Conservation (phyloP, 1,140 invertebrate species). For the Drosophila micromelanica region DNA sequence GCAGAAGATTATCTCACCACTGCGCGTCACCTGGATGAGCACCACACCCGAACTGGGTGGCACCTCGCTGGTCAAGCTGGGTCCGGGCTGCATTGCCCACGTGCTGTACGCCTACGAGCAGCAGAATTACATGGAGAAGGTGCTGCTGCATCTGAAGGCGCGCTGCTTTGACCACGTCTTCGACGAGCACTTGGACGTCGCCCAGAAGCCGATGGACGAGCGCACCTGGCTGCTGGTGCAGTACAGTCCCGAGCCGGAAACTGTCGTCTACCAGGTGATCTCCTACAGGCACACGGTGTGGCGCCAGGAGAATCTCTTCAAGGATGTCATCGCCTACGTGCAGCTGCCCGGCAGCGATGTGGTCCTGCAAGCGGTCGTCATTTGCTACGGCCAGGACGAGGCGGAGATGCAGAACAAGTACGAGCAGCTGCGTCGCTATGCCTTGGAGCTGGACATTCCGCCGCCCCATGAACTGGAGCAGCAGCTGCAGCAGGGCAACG, state of each 20-base stretch:
- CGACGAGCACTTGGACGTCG: conserved; percentile 42
- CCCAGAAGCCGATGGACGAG: conserved; percentile 37
- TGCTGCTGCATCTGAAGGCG: conserved; percentile 60
- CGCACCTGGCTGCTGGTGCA: conserved; percentile 69
- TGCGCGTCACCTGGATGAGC: conserved; percentile 58
- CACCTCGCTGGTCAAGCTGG: conserved; percentile 52
- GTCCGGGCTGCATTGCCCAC: conserved; percentile 40
- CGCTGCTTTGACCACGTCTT: conserved; percentile 64
- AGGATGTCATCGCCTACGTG: conserved; percentile 70
- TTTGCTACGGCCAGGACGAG: conserved; percentile 49
- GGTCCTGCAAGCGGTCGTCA: conserved; percentile 63
- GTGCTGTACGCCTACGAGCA: conserved; percentile 59
- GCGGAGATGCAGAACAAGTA: conserved; percentile 35
- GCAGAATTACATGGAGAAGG: conserved; percentile 64
- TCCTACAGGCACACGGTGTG: conserved; percentile 57
- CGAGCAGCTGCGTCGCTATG: conserved; percentile 45
- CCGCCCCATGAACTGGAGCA: conserved; percentile 33
- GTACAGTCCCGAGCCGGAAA: conserved; percentile 66
- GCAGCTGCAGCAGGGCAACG: conserved; percentile 20
- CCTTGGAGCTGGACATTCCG: conserved; percentile 54
- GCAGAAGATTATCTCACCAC: conserved; percentile 59
- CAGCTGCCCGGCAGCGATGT: conserved; percentile 46
- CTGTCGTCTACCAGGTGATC: conserved; percentile 63
- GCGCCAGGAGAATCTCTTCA: conserved; percentile 60
- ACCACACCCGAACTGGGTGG: conserved; percentile 36